Evolutionary conservation across 2,113 vertebrate species (phyloP).

Genomic region (Choloepus hoffmanni): DNA sequence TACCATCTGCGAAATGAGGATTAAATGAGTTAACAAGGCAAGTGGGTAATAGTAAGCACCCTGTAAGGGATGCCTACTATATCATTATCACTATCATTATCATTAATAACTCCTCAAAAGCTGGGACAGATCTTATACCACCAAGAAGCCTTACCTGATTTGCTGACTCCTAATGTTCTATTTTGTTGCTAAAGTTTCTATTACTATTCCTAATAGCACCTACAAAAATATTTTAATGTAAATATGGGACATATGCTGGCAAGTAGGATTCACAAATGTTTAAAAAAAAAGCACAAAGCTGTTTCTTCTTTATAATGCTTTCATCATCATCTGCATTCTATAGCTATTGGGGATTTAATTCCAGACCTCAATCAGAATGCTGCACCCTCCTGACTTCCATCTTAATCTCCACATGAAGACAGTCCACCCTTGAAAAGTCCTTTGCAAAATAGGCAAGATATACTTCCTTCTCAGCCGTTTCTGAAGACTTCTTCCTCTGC

Average conservation of each 20-base stretch:
- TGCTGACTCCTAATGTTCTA: not conserved
- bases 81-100: no score
- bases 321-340: not conserved
- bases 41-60: not conserved
- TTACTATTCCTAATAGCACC: not conserved
- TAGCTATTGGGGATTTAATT: not conserved
- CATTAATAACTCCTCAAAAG: not conserved
- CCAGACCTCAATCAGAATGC: not conserved
- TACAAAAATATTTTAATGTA: slow-evolving; percentile 24
- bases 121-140: not conserved
- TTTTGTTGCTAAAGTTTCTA: not conserved
- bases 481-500: not conserved
- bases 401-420: not conserved
- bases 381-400: not conserved
- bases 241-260: not conserved
- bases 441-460: not conserved
- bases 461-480: not conserved
- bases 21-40: not conserved
- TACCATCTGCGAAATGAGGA: not conserved
- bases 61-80: not conserved
- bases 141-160: not conserved
- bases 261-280: not conserved
- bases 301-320: not conserved
- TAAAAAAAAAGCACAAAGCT: not conserved
- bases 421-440: not conserved